Conservation (phyloP, 2,888 invertebrate genomes). For the Drosophila mimica region DNA sequence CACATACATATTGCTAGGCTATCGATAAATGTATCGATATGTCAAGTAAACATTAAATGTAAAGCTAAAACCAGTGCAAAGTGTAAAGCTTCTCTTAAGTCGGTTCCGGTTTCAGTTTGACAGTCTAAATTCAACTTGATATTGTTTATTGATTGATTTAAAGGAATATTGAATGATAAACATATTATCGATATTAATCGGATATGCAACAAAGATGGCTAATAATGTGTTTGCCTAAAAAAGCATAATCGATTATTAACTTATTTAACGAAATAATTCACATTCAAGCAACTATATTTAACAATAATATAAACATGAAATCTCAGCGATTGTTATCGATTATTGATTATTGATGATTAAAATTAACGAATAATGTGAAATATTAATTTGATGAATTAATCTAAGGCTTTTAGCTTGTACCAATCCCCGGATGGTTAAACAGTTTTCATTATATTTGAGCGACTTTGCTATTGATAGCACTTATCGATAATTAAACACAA, state of each 20-base stretch:
- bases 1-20: not conserved
- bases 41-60: not conserved
- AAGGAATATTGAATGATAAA: not conserved
- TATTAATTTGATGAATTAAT: not conserved
- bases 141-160: not conserved
- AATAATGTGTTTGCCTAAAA: too few species aligned
- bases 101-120: not conserved
- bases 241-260: too few species aligned
- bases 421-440: not conserved
- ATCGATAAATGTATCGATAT: slow-evolving; percentile 32
- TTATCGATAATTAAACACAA: not conserved
- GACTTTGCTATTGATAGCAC: not conserved
- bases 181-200: not conserved
- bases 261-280: too few species aligned
- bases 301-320: not conserved
- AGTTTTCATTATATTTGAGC: not conserved
- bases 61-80: too few species aligned
- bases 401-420: not conserved
- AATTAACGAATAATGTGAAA: not conserved
- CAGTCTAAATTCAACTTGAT: not conserved
- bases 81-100: too few species aligned
- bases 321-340: not conserved
- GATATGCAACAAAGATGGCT: not conserved
- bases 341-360: not conserved
- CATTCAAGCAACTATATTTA: not conserved